Evolutionary conservation across 2,888 invertebrate species (phyloP).

Genomic region (Alentia gelatinosa): DNA sequence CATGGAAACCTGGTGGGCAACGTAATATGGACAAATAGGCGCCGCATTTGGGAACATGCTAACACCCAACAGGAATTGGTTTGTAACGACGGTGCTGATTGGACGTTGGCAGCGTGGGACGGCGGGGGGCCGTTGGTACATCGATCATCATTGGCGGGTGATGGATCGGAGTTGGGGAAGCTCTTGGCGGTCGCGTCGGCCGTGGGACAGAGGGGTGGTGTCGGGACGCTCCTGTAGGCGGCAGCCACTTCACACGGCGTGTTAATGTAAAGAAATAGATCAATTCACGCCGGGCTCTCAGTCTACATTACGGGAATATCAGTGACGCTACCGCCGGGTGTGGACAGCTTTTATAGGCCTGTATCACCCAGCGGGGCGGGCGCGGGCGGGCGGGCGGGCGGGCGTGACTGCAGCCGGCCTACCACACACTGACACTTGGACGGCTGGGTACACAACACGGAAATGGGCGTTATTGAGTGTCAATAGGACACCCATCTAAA

Average conservation of each 20-base stretch:
- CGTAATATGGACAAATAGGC: background rate
- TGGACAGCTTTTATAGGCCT: background rate
- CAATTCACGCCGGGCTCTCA: constrained; percentile 1
- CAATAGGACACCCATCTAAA: background rate
- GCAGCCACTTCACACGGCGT: background rate
- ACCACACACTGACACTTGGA: background rate
- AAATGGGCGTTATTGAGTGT: background rate
- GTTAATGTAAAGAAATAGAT: constrained; percentile 1
- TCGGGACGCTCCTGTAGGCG: background rate
- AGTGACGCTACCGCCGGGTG: background rate
- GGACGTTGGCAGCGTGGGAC: background rate
- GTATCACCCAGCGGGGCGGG: background rate
- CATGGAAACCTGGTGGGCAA: background rate
- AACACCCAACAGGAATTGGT: background rate
- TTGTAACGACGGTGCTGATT: constrained; percentile 37
- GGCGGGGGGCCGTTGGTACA: background rate
- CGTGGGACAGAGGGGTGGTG: background rate
- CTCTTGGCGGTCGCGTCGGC: background rate
- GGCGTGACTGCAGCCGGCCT: background rate
- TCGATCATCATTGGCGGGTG: constrained; percentile 7
- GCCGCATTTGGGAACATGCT: background rate
- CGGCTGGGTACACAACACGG: background rate
- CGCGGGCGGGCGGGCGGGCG: background rate
- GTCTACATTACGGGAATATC: background rate
- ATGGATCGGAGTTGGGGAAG: background rate